These are phyloP conservation scores for Gnatocerus cornutus DNA, from an alignment of 2,888 invertebrate genomes.

Conservation along the genomic window DNA sequence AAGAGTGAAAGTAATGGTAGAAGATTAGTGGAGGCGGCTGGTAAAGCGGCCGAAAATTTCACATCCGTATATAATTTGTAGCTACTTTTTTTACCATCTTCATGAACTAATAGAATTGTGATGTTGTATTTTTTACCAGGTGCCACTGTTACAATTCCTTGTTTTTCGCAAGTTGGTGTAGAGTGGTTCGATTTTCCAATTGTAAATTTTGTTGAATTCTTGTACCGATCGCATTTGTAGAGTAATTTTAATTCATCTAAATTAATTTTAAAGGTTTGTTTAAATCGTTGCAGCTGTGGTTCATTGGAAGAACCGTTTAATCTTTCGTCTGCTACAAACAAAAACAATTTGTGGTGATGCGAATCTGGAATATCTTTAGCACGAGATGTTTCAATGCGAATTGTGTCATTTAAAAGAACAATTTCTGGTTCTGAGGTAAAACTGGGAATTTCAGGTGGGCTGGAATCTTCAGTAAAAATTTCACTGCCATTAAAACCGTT, in stretches of 20 bases:
- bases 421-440: slow-evolving; percentile 18
- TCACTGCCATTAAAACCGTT: slow-evolving; percentile 9
- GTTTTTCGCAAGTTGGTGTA: background rate
- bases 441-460: slow-evolving; percentile 18
- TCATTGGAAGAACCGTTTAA: background rate
- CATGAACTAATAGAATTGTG: background rate
- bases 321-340: background rate
- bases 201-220: background rate
- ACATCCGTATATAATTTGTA: slow-evolving; percentile 5
- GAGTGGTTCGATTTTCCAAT: background rate
- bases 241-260: background rate
- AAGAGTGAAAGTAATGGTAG: slow-evolving; percentile 13
- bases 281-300: slow-evolving; percentile 10
- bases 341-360: slow-evolving; percentile 7
- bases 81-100: background rate
- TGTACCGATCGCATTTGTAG: background rate
- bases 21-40: background rate
- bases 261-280: background rate
- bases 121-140: background rate
- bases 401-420: background rate
- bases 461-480: background rate
- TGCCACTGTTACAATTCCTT: background rate
- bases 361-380: background rate
- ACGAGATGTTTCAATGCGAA: background rate
- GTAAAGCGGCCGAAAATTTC: background rate